phyloP scores from a whole-genome alignment of 2,797 vertebrate genomes.

The Pampus argenteus region DNA sequence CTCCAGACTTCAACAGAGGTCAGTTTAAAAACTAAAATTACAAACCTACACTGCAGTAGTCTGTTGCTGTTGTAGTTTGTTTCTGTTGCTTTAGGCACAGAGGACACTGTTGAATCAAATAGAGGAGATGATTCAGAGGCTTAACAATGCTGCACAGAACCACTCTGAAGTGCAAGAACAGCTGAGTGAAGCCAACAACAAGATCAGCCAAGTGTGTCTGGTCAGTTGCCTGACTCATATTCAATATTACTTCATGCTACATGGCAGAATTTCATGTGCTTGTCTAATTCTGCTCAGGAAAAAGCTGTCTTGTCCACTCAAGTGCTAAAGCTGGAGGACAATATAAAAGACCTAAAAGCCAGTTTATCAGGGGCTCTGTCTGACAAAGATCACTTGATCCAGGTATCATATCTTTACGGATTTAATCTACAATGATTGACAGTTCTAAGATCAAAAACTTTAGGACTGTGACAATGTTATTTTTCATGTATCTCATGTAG shows the following conservation, averaged over 20 bases:
- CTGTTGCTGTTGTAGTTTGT: neutral
- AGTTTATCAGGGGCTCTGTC: slow-evolving; percentile 65
- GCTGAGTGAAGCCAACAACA: slow-evolving; percentile 77
- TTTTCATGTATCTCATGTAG: slow-evolving; percentile 48
- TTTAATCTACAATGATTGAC: neutral
- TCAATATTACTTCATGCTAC: neutral
- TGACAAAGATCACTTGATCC: slow-evolving; percentile 73
- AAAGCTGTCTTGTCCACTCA: slow-evolving; percentile 81
- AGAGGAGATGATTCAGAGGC: slow-evolving; percentile 72
- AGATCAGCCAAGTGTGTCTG: slow-evolving; percentile 76
- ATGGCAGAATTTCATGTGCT: neutral
- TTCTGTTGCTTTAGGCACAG: slow-evolving; percentile 62
- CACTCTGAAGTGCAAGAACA: slow-evolving; percentile 75
- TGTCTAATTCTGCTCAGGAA: slow-evolving; percentile 72
- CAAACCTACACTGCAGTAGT: neutral
- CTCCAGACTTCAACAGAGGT: slow-evolving; percentile 75
- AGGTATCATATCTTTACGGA: slow-evolving; percentile 67
- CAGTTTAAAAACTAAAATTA: slow-evolving; percentile 17
- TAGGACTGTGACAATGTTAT: neutral
- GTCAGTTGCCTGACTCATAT: slow-evolving; percentile 66
- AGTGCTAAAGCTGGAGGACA: slow-evolving; percentile 77
- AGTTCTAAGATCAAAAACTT: neutral
- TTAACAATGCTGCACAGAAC: slow-evolving; percentile 51
- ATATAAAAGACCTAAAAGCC: slow-evolving; percentile 74
- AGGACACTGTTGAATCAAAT: slow-evolving; percentile 66